Evolutionary conservation across 2,797 vertebrate species (phyloP).

Genomic region (Muraenolepis orangiensis): DNA sequence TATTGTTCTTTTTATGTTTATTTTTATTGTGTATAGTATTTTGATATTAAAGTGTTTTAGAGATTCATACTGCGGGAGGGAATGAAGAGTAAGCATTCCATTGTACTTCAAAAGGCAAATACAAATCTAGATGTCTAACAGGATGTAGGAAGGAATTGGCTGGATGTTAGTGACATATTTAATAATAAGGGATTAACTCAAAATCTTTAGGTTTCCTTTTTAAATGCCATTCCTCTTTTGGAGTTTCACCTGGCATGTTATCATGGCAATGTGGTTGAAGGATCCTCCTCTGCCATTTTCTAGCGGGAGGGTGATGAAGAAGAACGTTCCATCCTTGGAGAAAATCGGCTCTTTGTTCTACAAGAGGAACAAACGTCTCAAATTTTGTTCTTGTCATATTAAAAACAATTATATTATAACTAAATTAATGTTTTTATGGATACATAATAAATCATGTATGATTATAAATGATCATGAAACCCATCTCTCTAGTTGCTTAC

Average conservation of each 20-base stretch:
- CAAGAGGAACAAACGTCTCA: conserved; percentile 5
- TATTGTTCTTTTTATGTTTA: too few relatives aligned
- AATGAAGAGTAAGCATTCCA: too few relatives aligned
- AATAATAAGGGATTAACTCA: too few relatives aligned
- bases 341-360: conserved; percentile 72
- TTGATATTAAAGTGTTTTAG: too few relatives aligned
- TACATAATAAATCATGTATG: neutral
- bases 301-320: conserved; percentile 65
- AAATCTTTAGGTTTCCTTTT: neutral
- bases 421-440: neutral
- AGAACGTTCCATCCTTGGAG: conserved; percentile 55
- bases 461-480: neutral
- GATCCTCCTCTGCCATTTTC: conserved; percentile 50
- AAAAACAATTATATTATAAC: neutral
- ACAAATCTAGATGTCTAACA: too few relatives aligned
- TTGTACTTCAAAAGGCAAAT: too few relatives aligned
- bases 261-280: conserved; percentile 70
- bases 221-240: neutral
- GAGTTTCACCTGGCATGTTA: conserved; percentile 63
- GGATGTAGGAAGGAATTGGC: too few relatives aligned
- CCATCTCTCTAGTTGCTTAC: conserved; percentile 43
- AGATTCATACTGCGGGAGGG: too few relatives aligned
- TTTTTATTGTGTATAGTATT: too few relatives aligned
- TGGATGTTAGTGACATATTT: too few relatives aligned
- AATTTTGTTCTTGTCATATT: neutral